Evolutionary conservation across 2,797 vertebrate species (phyloP), one percentile per base, ranked within the genome.

Genomic region (Lemur catta): DNA sequence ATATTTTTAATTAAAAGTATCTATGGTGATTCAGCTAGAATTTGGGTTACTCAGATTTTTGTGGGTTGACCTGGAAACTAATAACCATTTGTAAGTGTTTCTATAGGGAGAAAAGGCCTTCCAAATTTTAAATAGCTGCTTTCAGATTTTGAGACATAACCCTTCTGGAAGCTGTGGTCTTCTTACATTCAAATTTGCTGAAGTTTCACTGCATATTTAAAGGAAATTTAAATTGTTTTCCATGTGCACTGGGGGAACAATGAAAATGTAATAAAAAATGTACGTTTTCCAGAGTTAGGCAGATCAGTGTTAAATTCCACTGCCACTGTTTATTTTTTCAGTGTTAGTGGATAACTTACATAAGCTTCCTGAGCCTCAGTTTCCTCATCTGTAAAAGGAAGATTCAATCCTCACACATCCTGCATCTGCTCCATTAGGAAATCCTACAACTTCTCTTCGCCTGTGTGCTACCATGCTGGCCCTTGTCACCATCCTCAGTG

Each of bases 241-340:
- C 8, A n/a, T 84, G 72, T 69, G 63, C 94, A 18, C 78, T 82
- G 69, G 61, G n/a, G 48, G 35, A 92, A 90, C 59, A 93, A 85
- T 92, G 74, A 97, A 95, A 87, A 86, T 35, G 9, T 81, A 43
- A n/a, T 94, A 71, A 82, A 81, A 96, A 94, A 92, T 55, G 26
- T 35, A 22, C 75, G 48, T n/a, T 18, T 93, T 97, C 92, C 84
- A 91, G 33, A 90, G 46, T 48, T 79, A 48, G 67, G 24, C 33
- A 84, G 38, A 71, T 79, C 50, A 78, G 76, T 9, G 48, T 94
- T 89, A 15, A 72, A 93, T 74, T 88, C 38, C 61, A 22, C 30
- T 79, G 61, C 20, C n/a, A 33, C 59, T 38, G 6, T 82, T 88
- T 41, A 35, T 80, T 78, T 65, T 61, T 79, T 75, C 84, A 65